Base-by-base conservation (phyloP, 2,888 invertebrate species). In the Luperina testacea region DNA sequence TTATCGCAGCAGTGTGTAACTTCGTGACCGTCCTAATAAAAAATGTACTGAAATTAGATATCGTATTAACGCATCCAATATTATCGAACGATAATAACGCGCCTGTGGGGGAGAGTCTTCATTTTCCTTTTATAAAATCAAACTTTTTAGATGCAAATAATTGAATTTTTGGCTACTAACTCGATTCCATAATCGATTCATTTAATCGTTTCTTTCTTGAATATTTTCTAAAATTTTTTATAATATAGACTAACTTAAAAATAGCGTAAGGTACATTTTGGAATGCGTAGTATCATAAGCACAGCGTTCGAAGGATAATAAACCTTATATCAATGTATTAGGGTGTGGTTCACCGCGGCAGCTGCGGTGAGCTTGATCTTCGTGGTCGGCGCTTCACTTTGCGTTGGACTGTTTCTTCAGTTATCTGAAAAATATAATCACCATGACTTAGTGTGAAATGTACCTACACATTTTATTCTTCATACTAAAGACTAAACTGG, bases 301-400 rank as follows among this genome's bases (percentile, higher is more conserved):
- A 83, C 82, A 83, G 80, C 72, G 78, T 77, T 85, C 17, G 59
- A 84, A 82, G 77, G 32, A 85, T 59, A 77, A 82, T 89, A 77
- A 84, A 81, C 85, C 84, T 88, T 89, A 77, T 65, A 0, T 24
- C 2, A 38, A 63, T 24, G 6, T 7, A 0, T 11, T 76, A 79
- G 53, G 79, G 76, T 78, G 7, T 64, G 6, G 72, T 91, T 94
- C 92, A 93, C 88, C 92, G 93, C 71, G 91, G 82, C 75, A 88
- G 89, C 67, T 90, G 91, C 2, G 92, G 92, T 0, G 94, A 88
- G 11, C 91, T 90, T 0, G 92, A 86, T 11, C 92, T 90, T 5
- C 93, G 91, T 0, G 86, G 78, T 20, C 92, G 90, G 6, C 93
- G 90, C 75, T 92, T 94, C 1, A 90, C 87, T 68, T 92, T 93